A percentile compares a stretch with the other conserved stretches of the same genome.
These are phyloP conservation scores for Rallus crepitans DNA, from an alignment of 2,797 vertebrate species.

Conservation along the genomic window DNA sequence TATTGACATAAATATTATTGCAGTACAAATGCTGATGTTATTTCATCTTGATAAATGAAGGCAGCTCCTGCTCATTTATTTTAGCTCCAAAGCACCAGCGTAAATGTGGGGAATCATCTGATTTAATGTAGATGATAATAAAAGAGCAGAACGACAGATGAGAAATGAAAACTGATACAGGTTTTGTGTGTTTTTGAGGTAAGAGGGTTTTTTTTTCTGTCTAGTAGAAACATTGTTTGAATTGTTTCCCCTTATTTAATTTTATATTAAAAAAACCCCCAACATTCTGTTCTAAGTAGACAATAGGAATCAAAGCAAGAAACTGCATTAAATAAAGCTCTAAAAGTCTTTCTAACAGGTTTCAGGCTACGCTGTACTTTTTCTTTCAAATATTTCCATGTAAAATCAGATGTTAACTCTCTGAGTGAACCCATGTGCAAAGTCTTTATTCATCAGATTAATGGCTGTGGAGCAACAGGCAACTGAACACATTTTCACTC, in stretches of 20 bases:
- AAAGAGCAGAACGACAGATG: slow-evolving; percentile 17
- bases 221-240: slow-evolving; percentile 56
- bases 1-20: slow-evolving; percentile 14
- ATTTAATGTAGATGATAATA: slow-evolving; percentile 39
- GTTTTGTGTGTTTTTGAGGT: neutral
- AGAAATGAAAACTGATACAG: slow-evolving; percentile 11
- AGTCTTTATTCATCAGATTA: slow-evolving; percentile 61
- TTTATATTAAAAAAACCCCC: slow-evolving; percentile 67
- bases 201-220: neutral
- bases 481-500: slow-evolving; percentile 39
- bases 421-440: slow-evolving; percentile 68
- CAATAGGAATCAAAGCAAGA: slow-evolving; percentile 45
- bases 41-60: slow-evolving; percentile 35
- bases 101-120: neutral
- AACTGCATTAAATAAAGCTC: slow-evolving; percentile 65
- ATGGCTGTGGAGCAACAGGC: slow-evolving; percentile 66
- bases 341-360: slow-evolving; percentile 45
- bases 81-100: slow-evolving; percentile 15
- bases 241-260: slow-evolving; percentile 50
- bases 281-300: slow-evolving; percentile 68
- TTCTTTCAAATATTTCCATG: slow-evolving; percentile 69
- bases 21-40: slow-evolving; percentile 29
- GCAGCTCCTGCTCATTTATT: neutral
- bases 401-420: slow-evolving; percentile 77
- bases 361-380: slow-evolving; percentile 56